These are phyloP conservation scores for Actinia tenebrosa DNA, from an alignment of 64 coral and sea anemone genomes.

Conservation along the genomic window DNA sequence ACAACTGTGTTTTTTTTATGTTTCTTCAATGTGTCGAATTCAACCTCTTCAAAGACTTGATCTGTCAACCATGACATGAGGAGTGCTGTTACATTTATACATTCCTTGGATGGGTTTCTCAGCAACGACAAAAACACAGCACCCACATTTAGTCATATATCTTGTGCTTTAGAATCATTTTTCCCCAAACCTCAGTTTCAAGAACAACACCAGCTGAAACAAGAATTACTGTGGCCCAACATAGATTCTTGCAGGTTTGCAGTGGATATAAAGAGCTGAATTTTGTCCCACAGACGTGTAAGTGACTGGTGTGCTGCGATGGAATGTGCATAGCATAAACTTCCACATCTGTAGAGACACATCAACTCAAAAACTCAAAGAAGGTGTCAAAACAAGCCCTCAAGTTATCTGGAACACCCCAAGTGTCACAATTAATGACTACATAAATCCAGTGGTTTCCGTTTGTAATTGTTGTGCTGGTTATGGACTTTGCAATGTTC, in stretches of 20 bases:
- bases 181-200: constrained; percentile 15
- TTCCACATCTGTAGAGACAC: background rate
- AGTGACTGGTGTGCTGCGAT: background rate
- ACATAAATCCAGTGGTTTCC: background rate
- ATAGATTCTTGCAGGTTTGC: constrained; percentile 21
- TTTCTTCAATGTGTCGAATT: too few relatives aligned
- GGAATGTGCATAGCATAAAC: background rate
- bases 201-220: constrained; percentile 27
- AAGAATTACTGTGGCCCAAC: constrained; percentile 17
- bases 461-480: background rate
- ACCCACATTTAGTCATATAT: background rate
- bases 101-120: background rate
- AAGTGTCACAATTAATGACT: background rate
- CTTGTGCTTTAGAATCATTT: constrained; percentile 4
- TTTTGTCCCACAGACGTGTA: background rate
- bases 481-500: background rate
- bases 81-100: too few relatives aligned
- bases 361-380: background rate
- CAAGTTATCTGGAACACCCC: constrained; percentile 20
- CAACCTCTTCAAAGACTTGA: too few relatives aligned
- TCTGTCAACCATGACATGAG: too few relatives aligned
- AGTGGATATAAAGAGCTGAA: constrained; percentile 17
- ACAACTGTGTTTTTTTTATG: too few relatives aligned
- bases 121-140: background rate
- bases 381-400: background rate